These are phyloP conservation scores for Caenorhabditis sp. DNA, from an alignment of 2,888 invertebrate genomes.

Conservation along the genomic window DNA sequence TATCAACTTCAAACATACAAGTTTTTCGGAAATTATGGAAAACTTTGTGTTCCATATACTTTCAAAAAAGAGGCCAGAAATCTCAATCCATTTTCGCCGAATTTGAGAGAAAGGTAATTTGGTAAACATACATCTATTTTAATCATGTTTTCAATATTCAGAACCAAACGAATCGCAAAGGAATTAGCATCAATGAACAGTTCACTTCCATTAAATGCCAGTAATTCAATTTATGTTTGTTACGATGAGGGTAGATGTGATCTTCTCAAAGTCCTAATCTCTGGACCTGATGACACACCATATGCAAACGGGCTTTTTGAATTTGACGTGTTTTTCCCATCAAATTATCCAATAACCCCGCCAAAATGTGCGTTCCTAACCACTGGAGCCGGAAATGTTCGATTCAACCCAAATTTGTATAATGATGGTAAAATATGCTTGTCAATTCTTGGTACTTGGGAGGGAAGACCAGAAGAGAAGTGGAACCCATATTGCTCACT, in stretches of 20 bases:
- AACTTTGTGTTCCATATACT: conserved; percentile 58
- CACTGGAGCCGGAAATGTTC: conserved; percentile 76
- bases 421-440: conserved; percentile 75
- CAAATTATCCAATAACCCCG: conserved; percentile 75
- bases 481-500: conserved; percentile 70
- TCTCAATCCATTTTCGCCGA: conserved; percentile 67
- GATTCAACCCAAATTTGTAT: conserved; percentile 78
- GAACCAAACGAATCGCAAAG: conserved; percentile 54
- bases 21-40: conserved; percentile 64
- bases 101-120: conserved; percentile 60
- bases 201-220: conserved; percentile 62
- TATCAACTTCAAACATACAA: conserved; percentile 39
- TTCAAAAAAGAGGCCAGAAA: conserved; percentile 69
- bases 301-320: conserved; percentile 76
- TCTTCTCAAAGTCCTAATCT: conserved; percentile 68
- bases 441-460: conserved; percentile 71
- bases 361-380: conserved; percentile 77
- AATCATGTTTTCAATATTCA: conserved; percentile 9
- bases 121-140: not conserved
- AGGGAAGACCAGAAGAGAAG: conserved; percentile 71
- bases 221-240: conserved; percentile 70
- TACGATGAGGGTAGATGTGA: conserved; percentile 69
- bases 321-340: conserved; percentile 71
- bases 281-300: conserved; percentile 76
- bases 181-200: conserved; percentile 70